Conservation (phyloP, 2,888 invertebrate genomes). For the Drosophila eohydei region DNA sequence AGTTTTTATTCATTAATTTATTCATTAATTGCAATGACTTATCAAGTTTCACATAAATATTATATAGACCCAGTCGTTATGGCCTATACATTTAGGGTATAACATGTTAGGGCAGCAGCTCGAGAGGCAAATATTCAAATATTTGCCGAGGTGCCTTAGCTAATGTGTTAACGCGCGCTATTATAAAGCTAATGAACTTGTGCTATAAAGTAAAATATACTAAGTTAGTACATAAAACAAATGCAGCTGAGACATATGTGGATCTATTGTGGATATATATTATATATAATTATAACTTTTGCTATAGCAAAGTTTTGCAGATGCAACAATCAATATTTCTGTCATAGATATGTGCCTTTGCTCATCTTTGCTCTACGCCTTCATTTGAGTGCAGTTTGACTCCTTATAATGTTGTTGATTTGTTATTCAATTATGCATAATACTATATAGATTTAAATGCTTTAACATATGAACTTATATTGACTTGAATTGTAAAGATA, state of each 20-base stretch:
- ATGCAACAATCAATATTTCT: not conserved
- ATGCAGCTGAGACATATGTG: not conserved
- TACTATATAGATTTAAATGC: not conserved
- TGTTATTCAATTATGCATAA: conserved; percentile 7
- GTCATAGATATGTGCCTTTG: not conserved
- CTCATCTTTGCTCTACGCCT: not conserved
- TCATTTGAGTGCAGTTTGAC: not conserved
- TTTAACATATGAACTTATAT: not conserved
- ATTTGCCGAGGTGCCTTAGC: conserved; percentile 18
- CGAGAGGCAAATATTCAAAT: conserved; percentile 15
- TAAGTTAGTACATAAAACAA: not conserved
- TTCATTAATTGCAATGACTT: conserved; percentile 73
- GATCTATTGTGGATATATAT: not conserved
- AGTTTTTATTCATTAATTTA: conserved; percentile 29
- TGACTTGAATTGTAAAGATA: not conserved
- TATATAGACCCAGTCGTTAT: conserved; percentile 17
- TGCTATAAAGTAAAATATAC: conserved; percentile 31
- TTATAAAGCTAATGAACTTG: conserved; percentile 36
- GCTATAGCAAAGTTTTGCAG: not conserved
- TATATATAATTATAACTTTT: not conserved
- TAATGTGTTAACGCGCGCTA: conserved; percentile 11
- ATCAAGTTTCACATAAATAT: conserved; percentile 37
- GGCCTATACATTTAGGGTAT: conserved; percentile 17
- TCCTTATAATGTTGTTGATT: not conserved
- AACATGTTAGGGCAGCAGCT: not conserved